These are phyloP conservation scores for Hypomesus transpacificus DNA, from an alignment of 2,113 vertebrate species.

Conservation along the genomic window DNA sequence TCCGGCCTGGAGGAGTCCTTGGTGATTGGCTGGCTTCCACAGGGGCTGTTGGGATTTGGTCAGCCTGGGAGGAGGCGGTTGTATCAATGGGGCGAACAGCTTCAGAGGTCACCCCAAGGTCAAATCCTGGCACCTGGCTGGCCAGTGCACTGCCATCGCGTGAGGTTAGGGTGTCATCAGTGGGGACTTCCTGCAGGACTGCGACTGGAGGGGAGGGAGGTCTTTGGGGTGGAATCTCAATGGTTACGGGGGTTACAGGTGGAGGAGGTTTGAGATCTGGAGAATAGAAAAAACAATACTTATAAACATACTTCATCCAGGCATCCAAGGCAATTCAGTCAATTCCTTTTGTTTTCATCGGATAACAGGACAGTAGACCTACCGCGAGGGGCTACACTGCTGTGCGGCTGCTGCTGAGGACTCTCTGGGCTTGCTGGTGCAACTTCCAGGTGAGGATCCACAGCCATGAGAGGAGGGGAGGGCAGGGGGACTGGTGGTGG, in stretches of 20 bases:
- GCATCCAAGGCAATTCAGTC: no score
- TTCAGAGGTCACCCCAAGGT: background rate
- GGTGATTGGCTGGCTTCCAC: slow-evolving; percentile 6
- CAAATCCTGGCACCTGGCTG: background rate
- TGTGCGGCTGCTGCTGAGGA: no score
- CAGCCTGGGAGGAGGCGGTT: background rate
- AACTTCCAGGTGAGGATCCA: no score
- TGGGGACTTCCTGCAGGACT: background rate
- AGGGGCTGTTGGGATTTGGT: background rate
- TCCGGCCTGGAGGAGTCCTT: slow-evolving; percentile 20
- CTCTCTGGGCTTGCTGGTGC: no score
- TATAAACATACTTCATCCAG: no score
- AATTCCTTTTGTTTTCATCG: no score
- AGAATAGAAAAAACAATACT: no score
- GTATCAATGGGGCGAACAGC: slow-evolving; percentile 2
- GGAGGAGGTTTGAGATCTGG: background rate
- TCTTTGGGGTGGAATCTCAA: slow-evolving; percentile 2
- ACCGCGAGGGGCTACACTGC: no score
- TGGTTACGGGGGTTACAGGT: background rate
- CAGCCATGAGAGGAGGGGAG: slow-evolving; percentile 2
- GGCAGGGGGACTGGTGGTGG: slow-evolving; percentile 18
- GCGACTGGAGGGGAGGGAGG: background rate
- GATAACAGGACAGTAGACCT: no score
- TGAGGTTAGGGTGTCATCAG: background rate
- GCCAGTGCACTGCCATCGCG: no score